These are phyloP conservation scores for Cephus runcator DNA, from an alignment of 2,888 invertebrate species.

Conservation along the genomic window DNA sequence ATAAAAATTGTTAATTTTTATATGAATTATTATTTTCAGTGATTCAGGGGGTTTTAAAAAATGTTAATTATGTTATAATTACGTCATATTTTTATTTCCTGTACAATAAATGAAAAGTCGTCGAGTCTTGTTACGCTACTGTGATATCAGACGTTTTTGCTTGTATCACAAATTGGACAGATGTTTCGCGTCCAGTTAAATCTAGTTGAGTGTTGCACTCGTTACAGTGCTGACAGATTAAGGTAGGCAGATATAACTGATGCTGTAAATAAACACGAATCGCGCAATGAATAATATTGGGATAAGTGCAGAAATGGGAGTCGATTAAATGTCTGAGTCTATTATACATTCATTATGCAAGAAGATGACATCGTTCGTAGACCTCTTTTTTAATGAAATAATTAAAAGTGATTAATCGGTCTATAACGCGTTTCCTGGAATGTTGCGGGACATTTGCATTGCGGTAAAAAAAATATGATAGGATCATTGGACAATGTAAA, in stretches of 20 bases:
- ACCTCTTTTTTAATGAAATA: not conserved
- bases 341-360: not conserved
- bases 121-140: not conserved
- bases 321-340: not conserved
- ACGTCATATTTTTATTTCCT: not conserved
- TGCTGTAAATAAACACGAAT: not conserved
- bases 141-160: not conserved
- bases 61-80: not conserved
- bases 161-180: not conserved
- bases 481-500: not conserved
- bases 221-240: not conserved
- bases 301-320: not conserved
- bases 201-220: not conserved
- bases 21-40: not conserved
- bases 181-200: not conserved
- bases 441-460: not conserved
- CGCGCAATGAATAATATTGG: not conserved
- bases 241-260: not conserved
- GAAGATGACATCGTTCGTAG: not conserved
- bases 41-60: not conserved
- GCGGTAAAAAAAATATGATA: not conserved
- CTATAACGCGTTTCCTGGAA: not conserved
- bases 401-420: not conserved
- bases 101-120: not conserved
- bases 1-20: not conserved